Base-by-base conservation (phyloP, 1,140 invertebrate species). In the Bombus difficillimus region DNA sequence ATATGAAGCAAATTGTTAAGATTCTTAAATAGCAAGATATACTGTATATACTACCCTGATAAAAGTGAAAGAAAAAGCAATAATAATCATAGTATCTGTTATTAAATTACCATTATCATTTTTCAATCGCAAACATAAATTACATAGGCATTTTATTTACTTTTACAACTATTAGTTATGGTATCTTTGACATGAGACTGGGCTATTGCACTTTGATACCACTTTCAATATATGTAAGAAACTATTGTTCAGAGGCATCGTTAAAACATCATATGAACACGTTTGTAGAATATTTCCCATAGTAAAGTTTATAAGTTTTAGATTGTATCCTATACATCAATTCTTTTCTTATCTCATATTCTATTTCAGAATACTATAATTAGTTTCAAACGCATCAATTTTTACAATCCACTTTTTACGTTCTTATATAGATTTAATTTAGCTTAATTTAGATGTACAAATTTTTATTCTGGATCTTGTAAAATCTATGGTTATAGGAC, bases 101-200 rank as follows among this genome's bases (percentile, higher is more conserved):
- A 90, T 87, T 90, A 92, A 91, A 91, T 91, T 88, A 92, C 88
- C 69, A 34, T 88, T 92, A 84, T 89, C 84, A 88, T 78, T 43
- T 86, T 86, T 88, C 88, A 90, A 90, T 88, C 68, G 76, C 91
- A 91, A 92, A 92, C 90, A 68, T 89, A 93, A 91, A 83, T 89
- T 90, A 87, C 87, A 88, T 92, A 92, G 88, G 81, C 81, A 82
- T 83, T 82, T 88, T 73, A 79, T 81, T 86, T 78, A 73, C 64
- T 80, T 83, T 80, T 81, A 83, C 28, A 87, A 86, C 84, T 91
- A 88, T 72, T 22, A 81, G 32, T 59, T 91, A 88, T 82, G 86
- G 77, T 91, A 89, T 81, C 81, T 91, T 77, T 80, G 88, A 83
- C 81, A 85, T 81, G 62, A 86, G 83, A 81, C 57, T 79, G 86